These are phyloP conservation scores for Toxotes lorentzi DNA, from an alignment of 2,797 vertebrate genomes.

Conservation along the genomic window DNA sequence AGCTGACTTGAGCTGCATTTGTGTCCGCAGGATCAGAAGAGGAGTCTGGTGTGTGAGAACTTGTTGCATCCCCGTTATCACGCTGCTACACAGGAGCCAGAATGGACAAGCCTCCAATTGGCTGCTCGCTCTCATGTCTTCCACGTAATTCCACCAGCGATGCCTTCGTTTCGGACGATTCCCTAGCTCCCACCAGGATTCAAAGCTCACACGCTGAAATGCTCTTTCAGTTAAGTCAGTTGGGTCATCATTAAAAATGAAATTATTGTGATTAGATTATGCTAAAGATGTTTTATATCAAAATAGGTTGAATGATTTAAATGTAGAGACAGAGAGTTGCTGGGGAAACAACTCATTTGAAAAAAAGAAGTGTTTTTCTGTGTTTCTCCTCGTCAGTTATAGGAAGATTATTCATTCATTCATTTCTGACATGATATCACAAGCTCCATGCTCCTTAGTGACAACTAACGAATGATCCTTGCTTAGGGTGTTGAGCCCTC, in stretches of 20 bases:
- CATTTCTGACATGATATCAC: conserved; percentile 43
- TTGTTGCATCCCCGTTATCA: conserved; percentile 82
- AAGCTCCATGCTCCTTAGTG: conserved; percentile 61
- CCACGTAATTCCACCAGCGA: conserved; percentile 68
- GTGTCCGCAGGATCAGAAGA: conserved; percentile 90
- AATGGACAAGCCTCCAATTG: conserved; percentile 79
- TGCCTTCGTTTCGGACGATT: conserved; percentile 49
- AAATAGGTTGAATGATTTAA: conserved; percentile 27
- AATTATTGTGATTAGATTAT: conserved; percentile 12
- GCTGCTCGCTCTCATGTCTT: conserved; percentile 66
- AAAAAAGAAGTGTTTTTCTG: conserved; percentile 33
- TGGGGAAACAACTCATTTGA: conserved; percentile 44
- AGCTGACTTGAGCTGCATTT: conserved; percentile 60
- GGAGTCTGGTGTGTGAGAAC: conserved; percentile 89
- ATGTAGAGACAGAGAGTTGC: conserved; percentile 59
- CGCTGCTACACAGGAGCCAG: conserved; percentile 84
- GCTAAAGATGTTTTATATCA: conserved; percentile 6
- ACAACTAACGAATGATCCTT: conserved; percentile 64
- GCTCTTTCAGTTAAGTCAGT: background rate
- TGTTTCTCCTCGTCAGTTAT: conserved; percentile 48
- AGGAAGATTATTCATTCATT: conserved; percentile 60
- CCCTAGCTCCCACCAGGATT: conserved; percentile 44
- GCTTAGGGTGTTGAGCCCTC: conserved; percentile 58
- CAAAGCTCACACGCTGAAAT: conserved; percentile 32
- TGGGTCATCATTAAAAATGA: conserved; percentile 15